Base-by-base conservation (phyloP, 2,113 vertebrate species). In the Etheostoma cragini region DNA sequence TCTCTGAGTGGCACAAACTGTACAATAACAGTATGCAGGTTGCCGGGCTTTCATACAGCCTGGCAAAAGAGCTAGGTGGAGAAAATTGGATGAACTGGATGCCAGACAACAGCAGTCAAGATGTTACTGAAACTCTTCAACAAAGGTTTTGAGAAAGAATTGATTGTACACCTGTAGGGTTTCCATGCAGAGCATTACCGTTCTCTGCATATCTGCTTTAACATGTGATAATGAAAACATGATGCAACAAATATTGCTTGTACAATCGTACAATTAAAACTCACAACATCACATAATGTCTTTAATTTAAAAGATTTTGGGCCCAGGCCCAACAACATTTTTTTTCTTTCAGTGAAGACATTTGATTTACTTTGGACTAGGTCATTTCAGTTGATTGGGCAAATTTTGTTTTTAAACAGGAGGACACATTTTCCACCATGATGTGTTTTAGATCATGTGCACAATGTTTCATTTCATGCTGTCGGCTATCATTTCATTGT, bases 1-100 rank as follows among this genome's bases (percentile, higher is more conserved):
- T 95, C 46, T 88, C 89, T 2, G 91, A 93, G 80, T 95, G 94
- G 94, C 90, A 94, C 7, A 65, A 65, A 15, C 57, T 95, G 22
- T 53, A 16, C 6, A 86, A 65, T 14, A 79, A 63, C 38, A 84
- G 54, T n/a, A 0, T 72, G 60, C 14, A 88, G 21, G 90, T 93
- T 52, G 52, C 3, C 11, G 8, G 6, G n/a, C 5, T 82, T 16
- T 15, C 86, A 14, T 14, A 58, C 2, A 16, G 33, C 16, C 10
- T 94, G 19, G 0, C 30, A 2, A 35, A 4, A 14, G 42, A 62
- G 14, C 58, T 94, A 30, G 46, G 70, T 50, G 71, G 21, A 45
- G 72, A 15, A 2, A 71, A 90, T 72, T 83, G 85, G 87, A 75
- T 68, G 56, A 79, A 86, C 70, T 91, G 92, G 91, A 87, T 86